Evolutionary conservation across 1,140 invertebrate genomes (phyloP).

Genomic region (Oryzaephilus surinamensis): DNA sequence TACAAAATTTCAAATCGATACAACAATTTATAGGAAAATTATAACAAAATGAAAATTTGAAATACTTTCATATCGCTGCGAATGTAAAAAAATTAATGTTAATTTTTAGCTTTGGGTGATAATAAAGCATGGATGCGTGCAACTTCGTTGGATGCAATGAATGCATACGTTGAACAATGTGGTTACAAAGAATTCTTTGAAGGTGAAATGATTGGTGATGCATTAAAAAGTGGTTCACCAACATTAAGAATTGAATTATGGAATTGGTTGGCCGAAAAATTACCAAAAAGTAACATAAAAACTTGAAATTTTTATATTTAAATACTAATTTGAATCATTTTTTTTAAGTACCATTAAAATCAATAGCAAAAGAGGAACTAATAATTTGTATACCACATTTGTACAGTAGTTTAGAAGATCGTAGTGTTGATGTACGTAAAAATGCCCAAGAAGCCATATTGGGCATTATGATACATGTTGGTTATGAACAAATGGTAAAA

Average conservation of each 20-base stretch:
- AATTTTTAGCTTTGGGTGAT: conserved; percentile 42
- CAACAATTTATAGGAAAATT: no score
- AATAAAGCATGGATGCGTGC: conserved; percentile 65
- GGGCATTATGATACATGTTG: conserved; percentile 87
- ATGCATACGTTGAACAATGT: conserved; percentile 71
- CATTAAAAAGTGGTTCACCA: conserved; percentile 74
- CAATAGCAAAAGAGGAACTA: conserved; percentile 72
- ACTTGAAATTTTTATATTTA: not conserved
- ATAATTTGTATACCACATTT: conserved; percentile 64
- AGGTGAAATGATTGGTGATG: conserved; percentile 79
- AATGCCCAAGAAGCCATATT: conserved; percentile 80
- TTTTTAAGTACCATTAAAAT: conserved; percentile 50
- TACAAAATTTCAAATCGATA: no score
- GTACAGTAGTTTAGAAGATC: conserved; percentile 80
- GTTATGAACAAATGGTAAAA: conserved; percentile 71
- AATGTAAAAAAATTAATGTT: no score
- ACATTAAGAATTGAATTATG: conserved; percentile 69
- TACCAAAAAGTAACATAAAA: conserved; percentile 51
- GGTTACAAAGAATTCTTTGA: conserved; percentile 77
- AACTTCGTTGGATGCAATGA: conserved; percentile 68
- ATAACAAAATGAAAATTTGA: no score
- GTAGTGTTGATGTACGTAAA: conserved; percentile 83
- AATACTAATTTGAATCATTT: not conserved
- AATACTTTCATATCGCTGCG: no score
- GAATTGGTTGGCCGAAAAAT: conserved; percentile 71